phyloP scores from a whole-genome alignment of 2,888 invertebrate genomes.

The Apotomis betuletana region DNA sequence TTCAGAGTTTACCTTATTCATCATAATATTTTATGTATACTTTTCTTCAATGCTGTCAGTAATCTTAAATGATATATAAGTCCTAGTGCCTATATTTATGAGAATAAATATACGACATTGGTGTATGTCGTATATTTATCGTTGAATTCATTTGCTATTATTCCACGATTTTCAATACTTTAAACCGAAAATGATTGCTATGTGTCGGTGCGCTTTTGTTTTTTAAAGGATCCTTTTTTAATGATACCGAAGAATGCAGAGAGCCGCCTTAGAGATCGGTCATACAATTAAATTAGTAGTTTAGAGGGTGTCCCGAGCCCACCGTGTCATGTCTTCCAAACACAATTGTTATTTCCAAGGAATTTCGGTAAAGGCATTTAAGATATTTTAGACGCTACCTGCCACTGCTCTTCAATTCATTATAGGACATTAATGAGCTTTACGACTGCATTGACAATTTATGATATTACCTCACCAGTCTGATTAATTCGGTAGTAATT shows the following conservation, averaged over 20 bases:
- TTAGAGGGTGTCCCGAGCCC: slow-evolving; percentile 57
- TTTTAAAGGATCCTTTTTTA: slow-evolving; percentile 9
- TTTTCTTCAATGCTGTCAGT: too few species aligned
- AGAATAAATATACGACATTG: not conserved
- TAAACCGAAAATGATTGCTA: too few species aligned
- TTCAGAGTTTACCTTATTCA: not conserved
- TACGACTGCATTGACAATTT: slow-evolving; percentile 64
- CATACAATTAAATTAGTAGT: slow-evolving; percentile 66
- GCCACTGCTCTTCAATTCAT: slow-evolving; percentile 78
- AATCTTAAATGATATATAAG: too few species aligned
- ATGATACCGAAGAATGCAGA: slow-evolving; percentile 47
- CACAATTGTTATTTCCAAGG: slow-evolving; percentile 68
- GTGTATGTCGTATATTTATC: too few species aligned
- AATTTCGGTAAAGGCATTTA: slow-evolving; percentile 54
- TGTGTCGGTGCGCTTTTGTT: not conserved
- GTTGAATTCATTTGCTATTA: too few species aligned
- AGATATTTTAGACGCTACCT: slow-evolving; percentile 72
- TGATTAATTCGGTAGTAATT: slow-evolving; percentile 76
- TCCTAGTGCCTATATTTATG: too few species aligned
- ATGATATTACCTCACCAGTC: slow-evolving; percentile 57
- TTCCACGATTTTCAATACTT: too few species aligned
- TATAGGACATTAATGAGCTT: slow-evolving; percentile 75
- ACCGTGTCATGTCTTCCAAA: slow-evolving; percentile 51
- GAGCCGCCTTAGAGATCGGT: slow-evolving; percentile 57
- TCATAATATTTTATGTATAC: not conserved